Conservation (phyloP, 2,888 invertebrate species). For the Agonopterix arenella region DNA sequence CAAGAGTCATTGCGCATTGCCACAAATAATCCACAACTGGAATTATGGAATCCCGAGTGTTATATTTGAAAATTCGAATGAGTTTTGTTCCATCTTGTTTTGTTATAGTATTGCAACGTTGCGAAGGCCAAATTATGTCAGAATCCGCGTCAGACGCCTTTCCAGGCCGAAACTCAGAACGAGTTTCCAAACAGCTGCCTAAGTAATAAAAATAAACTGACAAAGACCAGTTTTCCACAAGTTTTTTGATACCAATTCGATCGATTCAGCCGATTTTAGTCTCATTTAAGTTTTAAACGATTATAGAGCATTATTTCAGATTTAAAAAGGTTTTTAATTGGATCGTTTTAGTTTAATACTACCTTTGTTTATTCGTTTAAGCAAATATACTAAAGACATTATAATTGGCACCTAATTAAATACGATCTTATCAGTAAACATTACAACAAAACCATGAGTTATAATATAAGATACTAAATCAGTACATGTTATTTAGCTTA, state of each 20-base stretch:
- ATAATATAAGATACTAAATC: too few species aligned
- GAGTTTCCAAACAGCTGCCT: conserved; percentile 30
- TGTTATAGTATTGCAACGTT: background rate
- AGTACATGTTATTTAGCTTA: too few species aligned
- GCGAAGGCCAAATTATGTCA: conserved; percentile 45
- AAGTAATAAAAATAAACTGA: conserved; percentile 10
- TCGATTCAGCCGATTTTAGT: too few species aligned
- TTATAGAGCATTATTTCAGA: background rate
- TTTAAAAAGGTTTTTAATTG: background rate
- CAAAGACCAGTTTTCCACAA: conserved; percentile 16
- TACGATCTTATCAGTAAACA: too few species aligned
- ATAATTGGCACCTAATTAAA: too few species aligned
- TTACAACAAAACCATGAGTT: too few species aligned
- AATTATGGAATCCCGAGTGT: too few species aligned
- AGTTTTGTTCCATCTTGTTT: background rate
- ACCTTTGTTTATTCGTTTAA: too few species aligned
- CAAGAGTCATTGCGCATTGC: too few species aligned
- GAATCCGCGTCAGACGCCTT: conserved; percentile 31
- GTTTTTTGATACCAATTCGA: conserved; percentile 7
- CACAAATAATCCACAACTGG: background rate
- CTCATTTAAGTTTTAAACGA: background rate
- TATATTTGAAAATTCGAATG: background rate
- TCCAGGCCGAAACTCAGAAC: conserved; percentile 25
- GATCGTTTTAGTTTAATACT: too few species aligned
- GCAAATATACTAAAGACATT: too few species aligned